Percentiles rank a stretch among this genome's conserved stretches.
phyloP scores from a whole-genome alignment of 2,888 invertebrate genomes.

The Glomeris marginata region DNA sequence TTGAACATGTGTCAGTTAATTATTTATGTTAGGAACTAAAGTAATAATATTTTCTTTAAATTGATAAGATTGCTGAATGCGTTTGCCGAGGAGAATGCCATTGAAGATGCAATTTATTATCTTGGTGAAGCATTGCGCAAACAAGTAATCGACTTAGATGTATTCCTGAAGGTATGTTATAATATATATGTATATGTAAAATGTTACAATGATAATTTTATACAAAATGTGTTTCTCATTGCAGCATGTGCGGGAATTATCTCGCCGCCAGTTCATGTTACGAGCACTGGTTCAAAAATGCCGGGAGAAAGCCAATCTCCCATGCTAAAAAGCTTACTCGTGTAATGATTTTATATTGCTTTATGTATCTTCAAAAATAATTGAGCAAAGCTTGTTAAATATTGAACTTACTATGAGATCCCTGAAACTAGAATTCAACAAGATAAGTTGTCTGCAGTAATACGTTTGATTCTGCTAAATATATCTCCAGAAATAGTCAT shows the following conservation, averaged over 20 bases:
- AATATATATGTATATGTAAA: not conserved
- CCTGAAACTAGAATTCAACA: no score
- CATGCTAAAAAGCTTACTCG: conserved; percentile 18
- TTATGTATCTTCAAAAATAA: not conserved
- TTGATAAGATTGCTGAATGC: conserved; percentile 61
- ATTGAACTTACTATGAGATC: no score
- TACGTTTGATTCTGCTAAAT: no score
- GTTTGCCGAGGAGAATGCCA: conserved; percentile 93
- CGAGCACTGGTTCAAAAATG: conserved; percentile 94
- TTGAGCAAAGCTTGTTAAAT: no score
- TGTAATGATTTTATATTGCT: not conserved
- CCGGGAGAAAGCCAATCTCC: conserved; percentile 71
- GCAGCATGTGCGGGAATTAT: conserved; percentile 80
- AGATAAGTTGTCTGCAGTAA: no score
- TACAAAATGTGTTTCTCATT: conserved; percentile 17
- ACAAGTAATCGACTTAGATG: conserved; percentile 85
- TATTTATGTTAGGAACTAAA: no score
- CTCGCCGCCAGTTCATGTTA: conserved; percentile 89
- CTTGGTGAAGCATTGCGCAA: conserved; percentile 87
- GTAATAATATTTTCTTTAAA: conserved; percentile 20
- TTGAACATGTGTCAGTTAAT: no score
- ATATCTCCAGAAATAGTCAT: no score
- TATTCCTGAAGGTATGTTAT: conserved; percentile 58
- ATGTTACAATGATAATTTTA: not conserved
- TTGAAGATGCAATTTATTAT: conserved; percentile 97